These are phyloP conservation scores for Narcine bancroftii DNA, from an alignment of 2,113 vertebrate genomes.

Conservation along the genomic window DNA sequence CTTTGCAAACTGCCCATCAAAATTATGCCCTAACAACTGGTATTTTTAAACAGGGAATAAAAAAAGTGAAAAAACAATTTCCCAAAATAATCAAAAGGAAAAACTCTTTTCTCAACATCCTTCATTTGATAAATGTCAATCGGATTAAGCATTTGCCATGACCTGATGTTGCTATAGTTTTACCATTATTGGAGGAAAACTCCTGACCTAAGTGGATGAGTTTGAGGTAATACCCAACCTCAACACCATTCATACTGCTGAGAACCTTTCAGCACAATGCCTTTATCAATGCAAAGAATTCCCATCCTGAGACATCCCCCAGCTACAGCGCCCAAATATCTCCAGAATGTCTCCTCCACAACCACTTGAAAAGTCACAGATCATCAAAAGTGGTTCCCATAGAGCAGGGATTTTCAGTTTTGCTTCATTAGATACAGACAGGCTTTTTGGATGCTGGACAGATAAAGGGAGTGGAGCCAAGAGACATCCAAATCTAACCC, in stretches of 20 bases:
- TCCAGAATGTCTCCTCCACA: constrained; percentile 16
- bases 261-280: background rate
- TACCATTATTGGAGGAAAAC: background rate
- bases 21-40: background rate
- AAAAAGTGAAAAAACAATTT: background rate
- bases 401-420: background rate
- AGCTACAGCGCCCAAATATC: background rate
- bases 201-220: background rate
- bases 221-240: background rate
- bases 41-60: background rate
- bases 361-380: constrained; percentile 1
- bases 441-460: background rate
- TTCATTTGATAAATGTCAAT: background rate
- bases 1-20: background rate
- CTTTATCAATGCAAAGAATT: background rate
- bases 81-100: background rate
- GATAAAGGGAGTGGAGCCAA: background rate
- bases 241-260: background rate
- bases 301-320: background rate
- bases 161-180: background rate
- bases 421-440: background rate
- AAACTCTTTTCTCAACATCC: background rate
- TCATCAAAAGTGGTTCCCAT: background rate
- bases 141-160: background rate
- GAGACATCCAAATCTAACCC: background rate